phyloP scores from a whole-genome alignment of 2,888 invertebrate species.

The Cheilosia soror region DNA sequence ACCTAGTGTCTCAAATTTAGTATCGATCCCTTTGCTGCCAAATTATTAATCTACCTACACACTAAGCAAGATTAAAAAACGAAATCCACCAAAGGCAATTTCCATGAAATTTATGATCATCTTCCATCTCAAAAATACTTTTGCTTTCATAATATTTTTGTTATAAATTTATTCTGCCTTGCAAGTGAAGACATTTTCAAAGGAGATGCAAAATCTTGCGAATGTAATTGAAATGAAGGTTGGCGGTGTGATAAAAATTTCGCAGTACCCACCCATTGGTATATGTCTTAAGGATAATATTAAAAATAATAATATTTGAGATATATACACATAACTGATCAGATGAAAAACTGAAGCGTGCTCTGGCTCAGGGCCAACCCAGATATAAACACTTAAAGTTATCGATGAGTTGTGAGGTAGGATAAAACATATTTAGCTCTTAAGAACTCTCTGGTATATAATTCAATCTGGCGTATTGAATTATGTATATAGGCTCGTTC shows the following conservation, averaged over 20 bases:
- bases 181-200: conserved; percentile 42
- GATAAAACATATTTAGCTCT: conserved; percentile 31
- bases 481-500: background rate
- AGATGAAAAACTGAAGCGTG: background rate
- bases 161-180: background rate
- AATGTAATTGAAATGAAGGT: conserved; percentile 54
- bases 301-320: conserved; percentile 38
- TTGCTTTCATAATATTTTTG: conserved; percentile 42
- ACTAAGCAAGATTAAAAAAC: background rate
- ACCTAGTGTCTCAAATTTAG: too few relatives aligned
- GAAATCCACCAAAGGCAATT: background rate
- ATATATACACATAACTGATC: conserved; percentile 7
- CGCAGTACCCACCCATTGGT: background rate
- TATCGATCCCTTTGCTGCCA: too few relatives aligned
- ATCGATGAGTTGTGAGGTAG: conserved; percentile 53
- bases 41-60: background rate
- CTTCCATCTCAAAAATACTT: conserved; percentile 30
- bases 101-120: conserved; percentile 41
- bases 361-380: background rate
- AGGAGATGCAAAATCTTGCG: conserved; percentile 41
- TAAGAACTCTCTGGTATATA: conserved; percentile 31
- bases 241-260: background rate
- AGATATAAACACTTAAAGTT: conserved; percentile 17
- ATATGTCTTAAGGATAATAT: conserved; percentile 51
- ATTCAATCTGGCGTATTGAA: conserved; percentile 34